Conservation (phyloP, 2,888 invertebrate genomes). For the Pammene aurita region DNA sequence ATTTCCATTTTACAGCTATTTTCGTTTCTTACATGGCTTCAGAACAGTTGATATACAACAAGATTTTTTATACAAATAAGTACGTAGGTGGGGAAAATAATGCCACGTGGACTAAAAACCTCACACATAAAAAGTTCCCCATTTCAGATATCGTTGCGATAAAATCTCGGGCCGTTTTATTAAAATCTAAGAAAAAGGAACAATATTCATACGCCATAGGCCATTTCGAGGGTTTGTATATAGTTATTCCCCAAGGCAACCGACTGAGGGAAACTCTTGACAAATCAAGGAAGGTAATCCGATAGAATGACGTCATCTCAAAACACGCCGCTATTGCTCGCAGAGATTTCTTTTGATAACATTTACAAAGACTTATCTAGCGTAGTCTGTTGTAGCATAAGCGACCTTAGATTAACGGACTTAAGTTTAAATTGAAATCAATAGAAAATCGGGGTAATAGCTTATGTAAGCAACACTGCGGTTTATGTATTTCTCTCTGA, state of each 20-base stretch:
- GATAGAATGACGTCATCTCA: conserved; percentile 35
- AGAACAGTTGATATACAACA: no score
- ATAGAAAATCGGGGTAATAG: background rate
- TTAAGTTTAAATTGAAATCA: background rate
- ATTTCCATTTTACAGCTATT: no score
- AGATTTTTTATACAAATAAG: no score
- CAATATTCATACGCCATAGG: conserved; percentile 39
- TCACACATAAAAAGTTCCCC: conserved; percentile 4
- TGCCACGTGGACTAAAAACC: background rate
- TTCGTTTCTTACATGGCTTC: no score
- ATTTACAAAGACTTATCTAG: background rate
- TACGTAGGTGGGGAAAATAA: no score
- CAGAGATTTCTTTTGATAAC: conserved; percentile 29
- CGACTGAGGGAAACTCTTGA: conserved; percentile 29
- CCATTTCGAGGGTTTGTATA: conserved; percentile 31
- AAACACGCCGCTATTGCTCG: conserved; percentile 33
- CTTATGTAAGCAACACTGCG: background rate
- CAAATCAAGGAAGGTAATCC: conserved; percentile 41
- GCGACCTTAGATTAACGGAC: background rate
- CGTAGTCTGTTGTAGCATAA: background rate
- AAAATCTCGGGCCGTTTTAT: conserved; percentile 33
- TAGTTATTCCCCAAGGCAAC: conserved; percentile 32
- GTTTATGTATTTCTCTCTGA: conserved; percentile 28
- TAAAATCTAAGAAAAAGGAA: conserved; percentile 35
- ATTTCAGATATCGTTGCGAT: conserved; percentile 13